These are phyloP conservation scores for Colius striatus DNA, from an alignment of 2,113 vertebrate genomes.

Conservation along the genomic window DNA sequence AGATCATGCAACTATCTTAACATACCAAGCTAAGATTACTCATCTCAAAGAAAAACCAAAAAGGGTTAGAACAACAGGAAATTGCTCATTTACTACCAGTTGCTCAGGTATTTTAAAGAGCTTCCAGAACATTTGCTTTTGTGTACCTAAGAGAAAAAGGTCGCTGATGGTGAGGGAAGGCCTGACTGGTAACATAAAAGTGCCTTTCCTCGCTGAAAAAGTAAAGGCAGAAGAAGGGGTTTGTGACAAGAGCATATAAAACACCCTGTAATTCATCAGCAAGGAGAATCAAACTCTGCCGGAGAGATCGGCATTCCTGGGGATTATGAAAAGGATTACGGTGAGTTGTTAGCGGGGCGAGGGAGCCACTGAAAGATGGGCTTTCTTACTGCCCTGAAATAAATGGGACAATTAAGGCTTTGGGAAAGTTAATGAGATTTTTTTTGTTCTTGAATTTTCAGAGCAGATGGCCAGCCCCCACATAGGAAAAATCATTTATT, in stretches of 20 bases:
- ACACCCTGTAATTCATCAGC: slow-evolving; percentile 75
- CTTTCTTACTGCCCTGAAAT: slow-evolving; percentile 75
- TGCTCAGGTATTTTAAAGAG: slow-evolving; percentile 71
- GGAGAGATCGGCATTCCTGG: slow-evolving; percentile 66
- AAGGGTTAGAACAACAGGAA: slow-evolving; percentile 67
- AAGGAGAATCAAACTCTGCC: slow-evolving; percentile 65
- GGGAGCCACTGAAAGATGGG: slow-evolving; percentile 76
- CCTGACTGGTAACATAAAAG: slow-evolving; percentile 67
- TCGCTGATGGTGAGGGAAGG: not conserved
- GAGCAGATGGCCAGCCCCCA: slow-evolving; percentile 47
- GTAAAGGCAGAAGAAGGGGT: slow-evolving; percentile 68
- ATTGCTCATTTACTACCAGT: slow-evolving; percentile 66
- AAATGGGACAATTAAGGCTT: slow-evolving; percentile 76
- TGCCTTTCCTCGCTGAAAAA: slow-evolving; percentile 69
- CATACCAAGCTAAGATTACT: not conserved
- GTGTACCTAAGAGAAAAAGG: slow-evolving; percentile 59
- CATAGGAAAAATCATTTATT: slow-evolving; percentile 25
- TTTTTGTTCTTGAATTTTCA: slow-evolving; percentile 46
- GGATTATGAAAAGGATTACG: slow-evolving; percentile 77
- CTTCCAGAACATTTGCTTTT: slow-evolving; percentile 66
- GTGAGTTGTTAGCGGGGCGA: slow-evolving; percentile 69
- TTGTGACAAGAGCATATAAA: slow-evolving; percentile 76
- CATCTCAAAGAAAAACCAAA: not conserved
- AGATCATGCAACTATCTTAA: not conserved
- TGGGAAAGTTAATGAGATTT: slow-evolving; percentile 73